Conservation (phyloP, 2,888 invertebrate genomes). For the Plebejus argus region DNA sequence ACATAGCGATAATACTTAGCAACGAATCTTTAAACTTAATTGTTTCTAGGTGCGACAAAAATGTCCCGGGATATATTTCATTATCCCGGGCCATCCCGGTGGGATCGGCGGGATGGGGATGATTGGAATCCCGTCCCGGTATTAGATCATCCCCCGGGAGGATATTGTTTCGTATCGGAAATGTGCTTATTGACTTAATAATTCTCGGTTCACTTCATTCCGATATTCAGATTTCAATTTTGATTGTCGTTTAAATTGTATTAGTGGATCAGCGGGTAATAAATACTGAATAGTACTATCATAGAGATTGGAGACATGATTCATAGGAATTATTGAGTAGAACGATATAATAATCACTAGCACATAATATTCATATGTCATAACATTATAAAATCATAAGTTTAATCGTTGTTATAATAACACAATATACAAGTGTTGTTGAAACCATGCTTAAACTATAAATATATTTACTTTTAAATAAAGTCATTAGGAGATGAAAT, state of each 20-base stretch:
- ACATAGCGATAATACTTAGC: background rate
- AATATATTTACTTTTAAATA: no score
- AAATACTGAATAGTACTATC: background rate
- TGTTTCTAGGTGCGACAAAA: constrained; percentile 7
- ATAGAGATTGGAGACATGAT: no score
- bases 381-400: no score
- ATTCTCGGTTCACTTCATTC: constrained; percentile 33
- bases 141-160: constrained; percentile 64
- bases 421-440: no score
- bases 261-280: background rate
- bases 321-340: no score
- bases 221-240: constrained; percentile 7
- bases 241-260: background rate
- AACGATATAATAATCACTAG: no score
- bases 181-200: constrained; percentile 47
- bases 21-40: constrained; percentile 17
- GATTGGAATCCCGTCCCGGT: constrained; percentile 69
- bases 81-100: constrained; percentile 36
- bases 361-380: no score
- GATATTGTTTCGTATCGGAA: constrained; percentile 47
- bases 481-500: no score
- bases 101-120: constrained; percentile 49
- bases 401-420: no score
- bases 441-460: no score
- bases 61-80: constrained; percentile 38